These are phyloP conservation scores for Cacoxenus indagator DNA, from an alignment of 2,888 invertebrate species.

Conservation along the genomic window DNA sequence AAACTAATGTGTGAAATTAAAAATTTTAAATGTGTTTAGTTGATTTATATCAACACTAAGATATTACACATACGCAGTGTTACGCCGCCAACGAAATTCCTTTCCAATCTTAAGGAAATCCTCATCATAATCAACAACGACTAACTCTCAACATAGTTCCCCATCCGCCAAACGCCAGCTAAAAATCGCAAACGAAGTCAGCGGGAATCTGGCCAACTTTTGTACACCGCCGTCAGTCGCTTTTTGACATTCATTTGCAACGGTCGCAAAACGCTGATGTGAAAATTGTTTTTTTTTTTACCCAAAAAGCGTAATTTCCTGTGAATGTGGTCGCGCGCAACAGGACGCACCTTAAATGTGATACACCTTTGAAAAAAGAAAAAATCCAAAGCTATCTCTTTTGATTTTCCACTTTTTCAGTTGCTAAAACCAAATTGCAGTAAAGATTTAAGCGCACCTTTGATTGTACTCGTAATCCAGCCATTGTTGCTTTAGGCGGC, in stretches of 20 bases:
- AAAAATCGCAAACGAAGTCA: slow-evolving; percentile 18
- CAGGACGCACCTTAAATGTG: slow-evolving; percentile 59
- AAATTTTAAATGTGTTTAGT: neutral
- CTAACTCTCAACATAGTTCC: slow-evolving; percentile 22
- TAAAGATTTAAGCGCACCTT: neutral
- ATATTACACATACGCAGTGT: slow-evolving; percentile 45
- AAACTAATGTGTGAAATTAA: neutral
- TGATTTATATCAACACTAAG: neutral
- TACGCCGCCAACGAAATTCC: slow-evolving; percentile 16
- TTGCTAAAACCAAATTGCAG: neutral
- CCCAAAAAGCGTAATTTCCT: neutral
- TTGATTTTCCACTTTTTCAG: slow-evolving; percentile 20
- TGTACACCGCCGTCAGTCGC: slow-evolving; percentile 47
- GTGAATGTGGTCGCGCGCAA: slow-evolving; percentile 21
- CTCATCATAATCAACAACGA: slow-evolving; percentile 21
- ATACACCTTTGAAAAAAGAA: slow-evolving; percentile 1
- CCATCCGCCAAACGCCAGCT: neutral
- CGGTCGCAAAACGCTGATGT: slow-evolving; percentile 35
- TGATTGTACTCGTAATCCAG: neutral
- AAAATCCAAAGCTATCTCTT: slow-evolving; percentile 27
- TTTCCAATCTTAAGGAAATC: slow-evolving; percentile 29
- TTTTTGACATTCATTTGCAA: slow-evolving; percentile 52
- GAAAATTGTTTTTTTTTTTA: neutral
- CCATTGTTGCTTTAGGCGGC: slow-evolving; percentile 40
- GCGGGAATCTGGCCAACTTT: slow-evolving; percentile 11